These are phyloP conservation scores for Thripadectes ignobilis DNA, from an alignment of 2,797 vertebrate genomes.

Conservation along the genomic window DNA sequence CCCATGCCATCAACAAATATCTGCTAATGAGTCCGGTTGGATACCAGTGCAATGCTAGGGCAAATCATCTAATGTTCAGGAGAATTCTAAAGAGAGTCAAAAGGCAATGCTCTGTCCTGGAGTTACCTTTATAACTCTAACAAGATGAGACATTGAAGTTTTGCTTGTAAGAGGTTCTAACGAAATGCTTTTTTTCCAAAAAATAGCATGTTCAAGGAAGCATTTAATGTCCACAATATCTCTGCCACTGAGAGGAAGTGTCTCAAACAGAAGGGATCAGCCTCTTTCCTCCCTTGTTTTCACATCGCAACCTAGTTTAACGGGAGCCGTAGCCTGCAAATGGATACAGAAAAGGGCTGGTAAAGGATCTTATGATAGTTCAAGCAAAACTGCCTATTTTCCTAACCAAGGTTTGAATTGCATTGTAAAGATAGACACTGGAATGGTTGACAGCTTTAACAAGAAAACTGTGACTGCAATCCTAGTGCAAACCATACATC, in stretches of 20 bases:
- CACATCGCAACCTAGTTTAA: not conserved
- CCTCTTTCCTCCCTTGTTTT: not conserved
- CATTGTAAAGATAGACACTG: constrained; percentile 63
- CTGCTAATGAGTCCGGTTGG: not conserved
- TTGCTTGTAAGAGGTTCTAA: constrained; percentile 21
- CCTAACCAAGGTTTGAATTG: constrained; percentile 43
- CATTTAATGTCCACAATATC: not conserved
- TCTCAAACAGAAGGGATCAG: constrained; percentile 16
- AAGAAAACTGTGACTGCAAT: constrained; percentile 62
- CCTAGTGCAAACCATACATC: constrained; percentile 63
- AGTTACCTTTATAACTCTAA: constrained; percentile 39
- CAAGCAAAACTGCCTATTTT: constrained; percentile 49
- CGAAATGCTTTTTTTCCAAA: not conserved
- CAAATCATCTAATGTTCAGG: not conserved
- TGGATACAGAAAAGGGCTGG: not conserved
- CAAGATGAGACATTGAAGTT: constrained; percentile 15
- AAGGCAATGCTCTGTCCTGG: not conserved
- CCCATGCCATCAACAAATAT: not conserved
- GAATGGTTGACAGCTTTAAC: constrained; percentile 60
- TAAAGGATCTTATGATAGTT: constrained; percentile 29
- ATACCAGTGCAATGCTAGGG: not conserved
- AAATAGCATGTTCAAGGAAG: not conserved
- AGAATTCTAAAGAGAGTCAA: constrained; percentile 12
- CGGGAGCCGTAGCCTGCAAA: not conserved
- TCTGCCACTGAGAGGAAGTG: not conserved